Base-by-base conservation (phyloP, 1,140 invertebrate species). In the Drosophila willistoni region DNA sequence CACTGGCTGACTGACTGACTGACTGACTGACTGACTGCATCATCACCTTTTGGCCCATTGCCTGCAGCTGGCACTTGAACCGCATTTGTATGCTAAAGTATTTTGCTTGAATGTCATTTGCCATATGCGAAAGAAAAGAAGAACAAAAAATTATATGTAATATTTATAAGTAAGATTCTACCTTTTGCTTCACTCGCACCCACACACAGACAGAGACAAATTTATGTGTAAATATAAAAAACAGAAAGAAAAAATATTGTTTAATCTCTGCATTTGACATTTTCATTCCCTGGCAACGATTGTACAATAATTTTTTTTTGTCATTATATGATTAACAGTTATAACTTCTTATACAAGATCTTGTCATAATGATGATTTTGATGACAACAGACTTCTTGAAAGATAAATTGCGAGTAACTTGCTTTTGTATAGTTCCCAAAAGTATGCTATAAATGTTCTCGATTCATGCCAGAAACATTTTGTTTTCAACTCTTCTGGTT, bases 21-120 rank as follows among this genome's bases (percentile, higher is more conserved):
- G 54, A 56, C 54, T 29, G 54, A 33, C 54, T 56, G 25, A 56
- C 54, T 56, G 54, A 56, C 54, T 56, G 22, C 54, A 17, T 17
- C 56, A 19, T 59, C 56, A 59, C 33, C 56, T 59, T 59, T 39
- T 34, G 56, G 44, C 44, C 56, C 14, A 59, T 59, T 59, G 56
- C 56, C 56, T 59, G 56, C 56, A 59, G 56, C 56, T 59, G 56
- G 56, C 56, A 57, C 33, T 57, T 57, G 34, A 57, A n/a, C 22
- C 22, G 25, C n/a, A 47, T 29, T 63, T 42, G 14, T 51, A 51
- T 33, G 34, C 54, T 56, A 36, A 59, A 33, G 66, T 59, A 77
- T 85, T 81, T 85, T 29, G 61, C 64, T 77, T 84, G 70, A 72
- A 68, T 81, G 81, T 77, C 81, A 81, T 81, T 77, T 71, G 81